Conservation (phyloP, 1,140 invertebrate genomes). For the Muscidifurax raptorellus region DNA sequence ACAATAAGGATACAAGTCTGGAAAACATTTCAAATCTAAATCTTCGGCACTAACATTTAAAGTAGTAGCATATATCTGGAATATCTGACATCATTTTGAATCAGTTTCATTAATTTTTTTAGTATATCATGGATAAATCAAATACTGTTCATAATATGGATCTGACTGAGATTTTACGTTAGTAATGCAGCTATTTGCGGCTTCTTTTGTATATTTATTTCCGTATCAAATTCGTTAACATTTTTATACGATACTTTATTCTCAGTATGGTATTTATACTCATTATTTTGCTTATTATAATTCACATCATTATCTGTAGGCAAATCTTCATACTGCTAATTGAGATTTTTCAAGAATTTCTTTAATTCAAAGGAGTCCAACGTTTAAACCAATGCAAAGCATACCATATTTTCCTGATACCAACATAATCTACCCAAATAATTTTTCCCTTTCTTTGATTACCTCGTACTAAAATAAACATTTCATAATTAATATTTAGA, state of each 20-base stretch:
- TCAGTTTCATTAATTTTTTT: too few species aligned
- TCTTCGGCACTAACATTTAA: slow-evolving; percentile 52
- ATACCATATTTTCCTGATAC: slow-evolving; percentile 10
- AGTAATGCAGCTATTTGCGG: neutral
- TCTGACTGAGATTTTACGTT: slow-evolving; percentile 62
- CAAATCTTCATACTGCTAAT: neutral
- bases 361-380: slow-evolving; percentile 43
- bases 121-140: too few species aligned
- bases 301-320: too few species aligned
- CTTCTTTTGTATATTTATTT: neutral
- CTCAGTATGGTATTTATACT: neutral
- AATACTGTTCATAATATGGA: slow-evolving; percentile 24
- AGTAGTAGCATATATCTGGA: too few species aligned
- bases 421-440: too few species aligned
- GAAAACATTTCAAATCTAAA: slow-evolving; percentile 63
- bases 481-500: slow-evolving; percentile 54
- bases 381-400: neutral
- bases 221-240: neutral
- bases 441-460: too few species aligned
- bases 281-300: neutral
- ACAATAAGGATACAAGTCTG: neutral
- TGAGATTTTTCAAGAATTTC: slow-evolving; percentile 7
- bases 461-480: too few species aligned
- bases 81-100: too few species aligned
- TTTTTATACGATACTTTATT: neutral